Evolutionary conservation across 2,888 invertebrate species (phyloP).

Genomic region (Sialis fuliginosa): DNA sequence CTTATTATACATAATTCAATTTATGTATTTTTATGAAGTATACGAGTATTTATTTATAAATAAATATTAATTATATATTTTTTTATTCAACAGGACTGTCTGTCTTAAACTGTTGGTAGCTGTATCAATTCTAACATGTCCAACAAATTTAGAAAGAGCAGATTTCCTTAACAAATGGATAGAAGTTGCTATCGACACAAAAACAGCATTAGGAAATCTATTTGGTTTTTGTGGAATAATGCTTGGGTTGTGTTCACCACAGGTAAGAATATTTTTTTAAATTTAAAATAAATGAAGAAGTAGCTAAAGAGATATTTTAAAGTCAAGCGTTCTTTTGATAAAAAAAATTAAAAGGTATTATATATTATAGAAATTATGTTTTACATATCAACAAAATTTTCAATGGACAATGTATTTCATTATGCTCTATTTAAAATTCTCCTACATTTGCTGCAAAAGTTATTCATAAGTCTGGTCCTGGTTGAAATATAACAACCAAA

Average conservation of each 20-base stretch:
- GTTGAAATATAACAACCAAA: too few species aligned
- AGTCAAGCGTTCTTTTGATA: too few species aligned
- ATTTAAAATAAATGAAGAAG: neutral
- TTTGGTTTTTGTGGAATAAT: slow-evolving; percentile 84
- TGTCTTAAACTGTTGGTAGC: slow-evolving; percentile 76
- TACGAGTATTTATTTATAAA: neutral
- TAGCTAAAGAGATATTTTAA: too few species aligned
- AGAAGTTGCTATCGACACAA: slow-evolving; percentile 76
- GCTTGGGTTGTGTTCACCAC: slow-evolving; percentile 74
- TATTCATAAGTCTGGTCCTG: too few species aligned
- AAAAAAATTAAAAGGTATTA: too few species aligned
- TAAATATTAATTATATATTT: neutral
- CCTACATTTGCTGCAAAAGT: too few species aligned
- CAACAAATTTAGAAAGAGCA: slow-evolving; percentile 66
- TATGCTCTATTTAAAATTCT: too few species aligned
- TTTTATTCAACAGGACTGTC: slow-evolving; percentile 43
- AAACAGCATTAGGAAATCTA: slow-evolving; percentile 78
- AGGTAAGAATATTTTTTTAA: slow-evolving; percentile 33
- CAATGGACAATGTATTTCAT: too few species aligned
- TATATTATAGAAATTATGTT: too few species aligned
- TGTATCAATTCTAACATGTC: slow-evolving; percentile 73
- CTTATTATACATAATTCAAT: neutral
- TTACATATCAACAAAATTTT: too few species aligned
- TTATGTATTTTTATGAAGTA: too few species aligned
- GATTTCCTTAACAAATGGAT: slow-evolving; percentile 87